Percentiles rank a stretch among this genome's conserved stretches.
Conservation (phyloP, 2,888 invertebrate species). For the Halictus quadricinctus region DNA sequence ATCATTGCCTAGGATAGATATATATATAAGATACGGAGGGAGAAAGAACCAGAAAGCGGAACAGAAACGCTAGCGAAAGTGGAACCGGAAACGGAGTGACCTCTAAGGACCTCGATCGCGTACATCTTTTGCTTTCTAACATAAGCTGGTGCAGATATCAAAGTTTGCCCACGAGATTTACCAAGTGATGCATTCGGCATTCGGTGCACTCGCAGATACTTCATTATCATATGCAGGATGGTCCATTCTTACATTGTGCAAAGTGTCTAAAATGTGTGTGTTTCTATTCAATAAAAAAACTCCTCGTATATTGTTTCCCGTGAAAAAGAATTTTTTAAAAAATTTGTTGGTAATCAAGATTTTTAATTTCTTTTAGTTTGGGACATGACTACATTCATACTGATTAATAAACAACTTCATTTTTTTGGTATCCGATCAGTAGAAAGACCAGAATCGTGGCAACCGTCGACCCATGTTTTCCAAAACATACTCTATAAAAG, state of each 20-base stretch:
- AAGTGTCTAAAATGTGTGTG: not conserved
- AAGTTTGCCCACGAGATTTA: constrained; percentile 3
- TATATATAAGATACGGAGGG: constrained; percentile 34
- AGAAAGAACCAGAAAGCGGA: constrained; percentile 10
- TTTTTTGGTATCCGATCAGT: no score
- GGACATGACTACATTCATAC: no score
- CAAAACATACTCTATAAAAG: no score
- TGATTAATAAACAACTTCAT: no score
- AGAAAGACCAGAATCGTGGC: no score
- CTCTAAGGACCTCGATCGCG: constrained; percentile 16
- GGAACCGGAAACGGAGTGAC: constrained; percentile 8
- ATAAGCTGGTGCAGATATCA: constrained; percentile 26
- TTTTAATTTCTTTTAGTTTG: no score
- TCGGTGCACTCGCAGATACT: constrained; percentile 22
- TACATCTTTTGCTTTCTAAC: constrained; percentile 29
- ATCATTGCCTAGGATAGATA: constrained; percentile 58
- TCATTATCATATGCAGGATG: not conserved
- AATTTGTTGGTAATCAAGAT: no score
- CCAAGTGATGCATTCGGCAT: constrained; percentile 30
- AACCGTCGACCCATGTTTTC: no score
- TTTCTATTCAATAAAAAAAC: not conserved
- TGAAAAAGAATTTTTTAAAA: no score
- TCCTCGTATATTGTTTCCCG: no score
- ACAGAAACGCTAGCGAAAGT: constrained; percentile 24
- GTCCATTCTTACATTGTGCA: not conserved